Conservation (phyloP, 2,797 vertebrate genomes). For the Apogon talboti region DNA sequence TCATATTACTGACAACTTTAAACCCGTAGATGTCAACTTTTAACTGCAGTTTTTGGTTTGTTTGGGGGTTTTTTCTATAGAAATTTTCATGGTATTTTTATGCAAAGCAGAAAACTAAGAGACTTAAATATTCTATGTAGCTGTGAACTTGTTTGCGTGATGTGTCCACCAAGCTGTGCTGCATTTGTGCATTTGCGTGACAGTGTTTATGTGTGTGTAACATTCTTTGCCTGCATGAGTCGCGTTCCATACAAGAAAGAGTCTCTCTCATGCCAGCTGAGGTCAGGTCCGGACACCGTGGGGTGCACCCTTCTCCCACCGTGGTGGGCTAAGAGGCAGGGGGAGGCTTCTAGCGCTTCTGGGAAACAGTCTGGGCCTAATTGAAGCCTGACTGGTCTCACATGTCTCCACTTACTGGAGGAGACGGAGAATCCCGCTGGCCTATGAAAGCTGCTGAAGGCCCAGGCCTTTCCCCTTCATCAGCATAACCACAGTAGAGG, state of each 20-base stretch:
- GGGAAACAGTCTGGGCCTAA: constrained; percentile 82
- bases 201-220: constrained; percentile 27
- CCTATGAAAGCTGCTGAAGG: constrained; percentile 45
- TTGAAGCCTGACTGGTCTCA: constrained; percentile 78
- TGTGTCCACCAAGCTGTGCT: constrained; percentile 11
- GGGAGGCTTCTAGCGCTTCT: constrained; percentile 74
- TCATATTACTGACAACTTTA: not conserved
- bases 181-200: constrained; percentile 34
- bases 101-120: constrained; percentile 11
- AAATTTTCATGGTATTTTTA: not conserved
- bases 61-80: no score
- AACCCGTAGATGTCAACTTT: not conserved
- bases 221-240: constrained; percentile 55
- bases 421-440: constrained; percentile 68
- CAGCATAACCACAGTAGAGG: constrained; percentile 60
- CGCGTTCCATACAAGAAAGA: constrained; percentile 22
- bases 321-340: constrained; percentile 63
- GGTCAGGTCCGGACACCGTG: constrained; percentile 69
- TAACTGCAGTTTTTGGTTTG: constrained; percentile 9
- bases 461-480: constrained; percentile 51
- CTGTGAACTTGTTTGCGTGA: constrained; percentile 15
- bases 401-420: constrained; percentile 80
- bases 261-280: constrained; percentile 54
- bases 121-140: constrained; percentile 28
- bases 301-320: constrained; percentile 65